Conservation (phyloP, 1,140 invertebrate species). For the Nylanderia fulva region DNA sequence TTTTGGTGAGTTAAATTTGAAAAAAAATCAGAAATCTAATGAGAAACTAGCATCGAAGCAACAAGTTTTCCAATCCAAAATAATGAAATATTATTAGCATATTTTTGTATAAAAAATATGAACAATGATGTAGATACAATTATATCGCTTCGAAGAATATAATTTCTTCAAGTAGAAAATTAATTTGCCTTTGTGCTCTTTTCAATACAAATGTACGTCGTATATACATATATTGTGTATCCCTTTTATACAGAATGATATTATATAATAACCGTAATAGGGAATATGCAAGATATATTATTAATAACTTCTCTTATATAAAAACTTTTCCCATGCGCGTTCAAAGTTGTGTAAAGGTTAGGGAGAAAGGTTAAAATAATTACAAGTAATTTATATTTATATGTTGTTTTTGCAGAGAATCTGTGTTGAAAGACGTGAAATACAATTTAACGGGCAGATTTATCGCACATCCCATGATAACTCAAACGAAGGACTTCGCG, state of each 20-base stretch:
- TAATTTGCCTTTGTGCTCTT: background rate
- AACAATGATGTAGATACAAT: background rate
- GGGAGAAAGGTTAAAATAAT: background rate
- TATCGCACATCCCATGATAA: constrained; percentile 60
- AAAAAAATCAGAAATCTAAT: background rate
- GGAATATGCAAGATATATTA: background rate
- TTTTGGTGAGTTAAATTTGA: background rate
- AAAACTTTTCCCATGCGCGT: background rate
- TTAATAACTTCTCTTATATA: background rate
- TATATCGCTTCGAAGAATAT: too few species aligned
- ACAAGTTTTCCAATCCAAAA: background rate
- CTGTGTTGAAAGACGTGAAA: background rate
- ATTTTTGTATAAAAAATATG: background rate
- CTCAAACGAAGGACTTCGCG: constrained; percentile 54
- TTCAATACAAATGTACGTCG: background rate
- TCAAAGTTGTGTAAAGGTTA: background rate
- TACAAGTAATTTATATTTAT: background rate
- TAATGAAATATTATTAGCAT: background rate
- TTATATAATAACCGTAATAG: too few species aligned
- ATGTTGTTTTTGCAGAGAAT: background rate
- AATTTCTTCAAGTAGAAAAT: too few species aligned
- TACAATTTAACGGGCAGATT: background rate
- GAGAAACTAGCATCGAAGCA: background rate
- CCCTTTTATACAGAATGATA: background rate
- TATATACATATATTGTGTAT: background rate